Evolutionary conservation across 2,888 invertebrate species (phyloP).

Genomic region (Leucozona laternaria): DNA sequence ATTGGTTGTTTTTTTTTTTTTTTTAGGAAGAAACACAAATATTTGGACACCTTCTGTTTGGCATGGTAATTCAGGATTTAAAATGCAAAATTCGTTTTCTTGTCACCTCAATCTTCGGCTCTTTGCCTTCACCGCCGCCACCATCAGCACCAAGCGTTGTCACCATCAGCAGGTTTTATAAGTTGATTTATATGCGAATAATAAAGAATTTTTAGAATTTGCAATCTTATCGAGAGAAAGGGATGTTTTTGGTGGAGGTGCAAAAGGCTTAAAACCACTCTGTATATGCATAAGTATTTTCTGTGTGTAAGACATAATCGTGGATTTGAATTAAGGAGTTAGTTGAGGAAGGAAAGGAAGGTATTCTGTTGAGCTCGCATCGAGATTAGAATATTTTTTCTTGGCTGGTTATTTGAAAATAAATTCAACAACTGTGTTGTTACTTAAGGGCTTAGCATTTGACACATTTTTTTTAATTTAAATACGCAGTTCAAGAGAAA

Average conservation of each 20-base stretch:
- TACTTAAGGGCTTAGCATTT: not conserved
- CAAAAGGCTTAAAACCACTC: not conserved
- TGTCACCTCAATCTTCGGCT: conserved; percentile 13
- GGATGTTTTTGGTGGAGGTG: not conserved
- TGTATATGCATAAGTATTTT: too few species aligned
- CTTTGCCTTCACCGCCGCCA: too few species aligned
- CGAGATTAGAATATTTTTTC: not conserved
- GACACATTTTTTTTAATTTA: not conserved
- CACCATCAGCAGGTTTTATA: conserved; percentile 25
- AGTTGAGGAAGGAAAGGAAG: not conserved
- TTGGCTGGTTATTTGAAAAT: not conserved
- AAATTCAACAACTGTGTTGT: not conserved
- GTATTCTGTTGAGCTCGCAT: not conserved
- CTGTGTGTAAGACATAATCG: not conserved
- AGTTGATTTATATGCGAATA: conserved; percentile 65
- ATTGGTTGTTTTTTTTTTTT: conserved; percentile 12
- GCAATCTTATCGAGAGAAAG: not conserved
- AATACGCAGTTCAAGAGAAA: not conserved
- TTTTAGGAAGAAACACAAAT: conserved; percentile 44
- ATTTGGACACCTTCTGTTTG: conserved; percentile 63
- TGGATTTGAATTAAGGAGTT: not conserved
- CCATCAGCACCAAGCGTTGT: not conserved
- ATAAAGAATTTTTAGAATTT: conserved; percentile 20
- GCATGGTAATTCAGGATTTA: conserved; percentile 67
- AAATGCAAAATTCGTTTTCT: conserved; percentile 67